Evolutionary conservation across 2,113 vertebrate species (phyloP), one percentile per base, ranked within the genome.

Genomic region (Gallinago media): DNA sequence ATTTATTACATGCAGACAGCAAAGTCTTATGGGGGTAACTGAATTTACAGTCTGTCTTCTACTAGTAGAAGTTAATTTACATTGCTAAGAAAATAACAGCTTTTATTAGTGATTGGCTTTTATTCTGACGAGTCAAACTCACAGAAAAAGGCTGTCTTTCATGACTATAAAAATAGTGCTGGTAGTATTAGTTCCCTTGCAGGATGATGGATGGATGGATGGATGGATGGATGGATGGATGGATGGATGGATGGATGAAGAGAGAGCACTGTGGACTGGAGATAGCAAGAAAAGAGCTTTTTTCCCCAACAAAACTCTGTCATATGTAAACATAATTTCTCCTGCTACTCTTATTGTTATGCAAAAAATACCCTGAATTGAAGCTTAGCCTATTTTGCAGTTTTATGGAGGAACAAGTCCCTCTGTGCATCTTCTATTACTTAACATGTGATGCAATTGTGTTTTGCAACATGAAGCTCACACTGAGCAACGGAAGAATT

Each of bases 401-500:
- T 32, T 66, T 58, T 19, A 36, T 36, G 36, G 46, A 77, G n/a
- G 47, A 87, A 31, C 72, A 81, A 92, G 25, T 73, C 68, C 58
- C 73, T 87, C 83, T 78, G 25, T 72, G 83, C 80, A 89, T 95
- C 73, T 87, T 94, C 50, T 85, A 2, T 94, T 95, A 91, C 77
- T 94, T 81, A 82, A 80, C 44, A 79, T 22, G 44, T 87, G 95
- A 94, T 80, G 89, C 80, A 76, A 92, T 56, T 75, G 66, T 91
- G 49, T 79, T 91, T 94, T 92, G 91, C 73, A 95, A 91, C 46
- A 79, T 31, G 70, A 71, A 91, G 92, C 63, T 91, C 73, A 65
- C 80, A 62, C 15, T 18, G 65, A 86, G 90, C 56, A 88, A 74
- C 58, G 78, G 59, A 94, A 90, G 85, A 63, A 88, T 95, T 88